Conservation (phyloP, 1,140 invertebrate species). For the Habropoda laboriosa region DNA sequence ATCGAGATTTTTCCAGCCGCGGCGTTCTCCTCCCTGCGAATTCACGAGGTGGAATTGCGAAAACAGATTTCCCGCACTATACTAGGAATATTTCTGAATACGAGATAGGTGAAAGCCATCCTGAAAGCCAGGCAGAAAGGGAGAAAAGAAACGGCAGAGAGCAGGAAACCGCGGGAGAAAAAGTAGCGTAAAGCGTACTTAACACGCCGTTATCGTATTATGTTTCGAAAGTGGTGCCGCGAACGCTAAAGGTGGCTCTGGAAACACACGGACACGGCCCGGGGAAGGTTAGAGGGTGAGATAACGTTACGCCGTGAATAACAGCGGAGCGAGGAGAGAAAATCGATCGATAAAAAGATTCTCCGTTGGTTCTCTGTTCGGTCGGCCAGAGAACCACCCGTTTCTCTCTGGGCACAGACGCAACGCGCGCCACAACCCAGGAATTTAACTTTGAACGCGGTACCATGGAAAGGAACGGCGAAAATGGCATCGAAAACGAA, state of each 20-base stretch:
- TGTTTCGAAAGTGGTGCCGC: constrained; percentile 39
- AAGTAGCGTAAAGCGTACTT: constrained; percentile 37
- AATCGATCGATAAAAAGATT: constrained; percentile 47
- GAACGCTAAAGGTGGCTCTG: constrained; percentile 37
- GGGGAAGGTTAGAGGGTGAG: constrained; percentile 24
- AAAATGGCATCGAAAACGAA: not conserved
- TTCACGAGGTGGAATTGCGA: not conserved
- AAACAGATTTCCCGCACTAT: not conserved
- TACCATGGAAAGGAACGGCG: not conserved
- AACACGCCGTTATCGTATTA: constrained; percentile 54
- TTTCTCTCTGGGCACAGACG: not conserved
- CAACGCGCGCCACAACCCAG: not conserved
- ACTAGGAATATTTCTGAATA: not conserved
- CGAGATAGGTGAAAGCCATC: not conserved
- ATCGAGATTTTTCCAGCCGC: not conserved
- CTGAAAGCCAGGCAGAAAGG: not conserved
- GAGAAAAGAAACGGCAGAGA: constrained; percentile 10
- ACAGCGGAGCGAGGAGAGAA: constrained; percentile 13
- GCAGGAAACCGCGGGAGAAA: not conserved
- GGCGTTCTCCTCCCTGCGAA: not conserved
- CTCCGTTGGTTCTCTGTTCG: not conserved
- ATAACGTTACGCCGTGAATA: constrained; percentile 50
- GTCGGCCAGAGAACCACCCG: not conserved
- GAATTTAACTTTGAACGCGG: constrained; percentile 5
- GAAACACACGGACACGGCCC: constrained; percentile 7